These are phyloP conservation scores for Sandelia bainsii DNA, from an alignment of 2,797 vertebrate species.

Conservation along the genomic window DNA sequence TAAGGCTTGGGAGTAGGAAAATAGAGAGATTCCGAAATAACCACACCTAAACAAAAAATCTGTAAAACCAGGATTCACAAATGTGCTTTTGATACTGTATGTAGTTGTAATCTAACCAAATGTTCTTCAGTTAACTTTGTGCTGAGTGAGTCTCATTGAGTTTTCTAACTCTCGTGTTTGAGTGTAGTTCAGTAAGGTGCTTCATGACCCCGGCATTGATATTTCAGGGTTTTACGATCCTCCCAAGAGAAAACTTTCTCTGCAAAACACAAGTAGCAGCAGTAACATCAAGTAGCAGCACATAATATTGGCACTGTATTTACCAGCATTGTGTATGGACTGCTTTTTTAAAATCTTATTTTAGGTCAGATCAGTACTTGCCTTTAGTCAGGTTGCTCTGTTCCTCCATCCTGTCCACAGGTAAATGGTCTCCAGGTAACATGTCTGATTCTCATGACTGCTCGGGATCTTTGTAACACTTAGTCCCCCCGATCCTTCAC, in stretches of 20 bases:
- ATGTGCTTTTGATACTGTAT: too few species aligned
- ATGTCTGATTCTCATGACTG: constrained; percentile 67
- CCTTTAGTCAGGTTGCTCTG: constrained; percentile 51
- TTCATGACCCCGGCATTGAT: background rate
- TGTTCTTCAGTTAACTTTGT: background rate
- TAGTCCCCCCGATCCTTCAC: background rate
- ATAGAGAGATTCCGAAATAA: background rate
- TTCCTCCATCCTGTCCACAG: constrained; percentile 31
- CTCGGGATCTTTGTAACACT: constrained; percentile 1
- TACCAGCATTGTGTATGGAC: too few species aligned
- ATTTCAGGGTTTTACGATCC: background rate
- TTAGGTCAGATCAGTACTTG: constrained; percentile 37
- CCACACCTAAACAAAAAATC: background rate
- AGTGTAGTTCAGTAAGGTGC: background rate
- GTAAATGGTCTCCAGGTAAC: constrained; percentile 45
- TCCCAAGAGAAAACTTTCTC: too few species aligned
- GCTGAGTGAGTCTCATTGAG: too few species aligned
- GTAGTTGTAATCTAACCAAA: background rate
- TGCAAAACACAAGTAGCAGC: too few species aligned
- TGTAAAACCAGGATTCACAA: background rate
- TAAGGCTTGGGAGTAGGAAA: too few species aligned
- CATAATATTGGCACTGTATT: background rate
- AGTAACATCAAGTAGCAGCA: background rate
- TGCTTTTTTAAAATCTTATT: background rate
- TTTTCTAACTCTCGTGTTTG: background rate